Evolutionary conservation across 2,113 vertebrate species (phyloP).

Genomic region (Seriola dumerili): DNA sequence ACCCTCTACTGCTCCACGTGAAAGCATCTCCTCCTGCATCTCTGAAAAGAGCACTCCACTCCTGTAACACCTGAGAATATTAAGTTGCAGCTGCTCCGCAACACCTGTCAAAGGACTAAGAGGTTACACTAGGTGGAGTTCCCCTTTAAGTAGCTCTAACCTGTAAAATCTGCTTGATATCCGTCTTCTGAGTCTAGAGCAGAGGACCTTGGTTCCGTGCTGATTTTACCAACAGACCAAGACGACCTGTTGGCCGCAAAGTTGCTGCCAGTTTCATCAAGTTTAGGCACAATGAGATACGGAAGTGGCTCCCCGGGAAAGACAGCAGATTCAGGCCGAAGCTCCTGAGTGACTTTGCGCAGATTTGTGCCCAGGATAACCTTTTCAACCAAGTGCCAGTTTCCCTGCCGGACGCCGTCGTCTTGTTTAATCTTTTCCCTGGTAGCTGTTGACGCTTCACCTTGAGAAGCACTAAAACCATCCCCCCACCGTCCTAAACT

Average conservation of each 20-base stretch:
- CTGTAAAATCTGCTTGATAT: slow-evolving; percentile 68
- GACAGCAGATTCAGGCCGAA: neutral
- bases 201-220: neutral
- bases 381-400: neutral
- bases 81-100: neutral
- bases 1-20: too few relatives aligned
- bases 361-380: neutral
- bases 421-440: neutral
- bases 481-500: slow-evolving; percentile 25
- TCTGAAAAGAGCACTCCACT: neutral
- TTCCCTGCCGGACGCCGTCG: neutral
- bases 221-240: slow-evolving; percentile 43
- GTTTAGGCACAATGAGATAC: too few relatives aligned
- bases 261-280: neutral
- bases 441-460: neutral
- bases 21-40: neutral
- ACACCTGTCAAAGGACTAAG: neutral
- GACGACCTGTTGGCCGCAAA: neutral
- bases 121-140: neutral
- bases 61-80: neutral
- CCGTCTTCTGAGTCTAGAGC: slow-evolving; percentile 5
- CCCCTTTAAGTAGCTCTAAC: slow-evolving; percentile 20
- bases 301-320: neutral
- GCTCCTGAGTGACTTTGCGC: neutral
- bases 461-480: neutral